Percentiles rank a stretch among this genome's conserved stretches.
Conservation (phyloP, 1,140 invertebrate genomes). For the Apis cerana region DNA sequence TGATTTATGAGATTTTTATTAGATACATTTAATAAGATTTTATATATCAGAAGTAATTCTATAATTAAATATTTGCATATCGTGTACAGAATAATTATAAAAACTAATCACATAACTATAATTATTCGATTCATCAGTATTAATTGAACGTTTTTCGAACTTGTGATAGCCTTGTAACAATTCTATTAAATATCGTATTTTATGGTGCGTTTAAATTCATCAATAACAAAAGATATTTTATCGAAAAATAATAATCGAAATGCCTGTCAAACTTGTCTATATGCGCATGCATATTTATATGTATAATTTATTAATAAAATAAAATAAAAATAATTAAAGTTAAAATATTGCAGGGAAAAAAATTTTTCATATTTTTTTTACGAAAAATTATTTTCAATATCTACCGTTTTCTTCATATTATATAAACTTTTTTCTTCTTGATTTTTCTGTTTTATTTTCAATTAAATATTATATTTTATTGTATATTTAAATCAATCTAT, state of each 20-base stretch:
- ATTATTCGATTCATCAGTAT: conserved; percentile 35
- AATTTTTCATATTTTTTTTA: neutral
- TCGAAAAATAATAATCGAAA: neutral
- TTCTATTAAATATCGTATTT: neutral
- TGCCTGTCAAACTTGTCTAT: neutral
- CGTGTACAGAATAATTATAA: conserved; percentile 38
- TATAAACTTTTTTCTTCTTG: neutral
- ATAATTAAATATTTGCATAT: neutral
- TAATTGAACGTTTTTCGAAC: conserved; percentile 36
- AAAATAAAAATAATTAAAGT: no score
- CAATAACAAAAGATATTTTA: neutral
- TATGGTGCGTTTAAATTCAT: neutral
- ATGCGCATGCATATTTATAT: neutral
- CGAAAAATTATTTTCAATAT: no score
- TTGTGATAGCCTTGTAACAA: neutral
- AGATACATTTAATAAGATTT: neutral
- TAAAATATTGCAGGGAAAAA: no score
- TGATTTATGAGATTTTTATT: neutral
- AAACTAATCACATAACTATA: conserved; percentile 53
- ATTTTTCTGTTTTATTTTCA: neutral
- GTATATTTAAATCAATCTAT: neutral
- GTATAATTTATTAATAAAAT: no score
- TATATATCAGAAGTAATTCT: neutral
- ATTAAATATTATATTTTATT: neutral
- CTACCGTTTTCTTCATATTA: neutral